Evolutionary conservation across 2,888 invertebrate species (phyloP), one percentile per base, ranked within the genome.

Genomic region (Onchidella celtica): DNA sequence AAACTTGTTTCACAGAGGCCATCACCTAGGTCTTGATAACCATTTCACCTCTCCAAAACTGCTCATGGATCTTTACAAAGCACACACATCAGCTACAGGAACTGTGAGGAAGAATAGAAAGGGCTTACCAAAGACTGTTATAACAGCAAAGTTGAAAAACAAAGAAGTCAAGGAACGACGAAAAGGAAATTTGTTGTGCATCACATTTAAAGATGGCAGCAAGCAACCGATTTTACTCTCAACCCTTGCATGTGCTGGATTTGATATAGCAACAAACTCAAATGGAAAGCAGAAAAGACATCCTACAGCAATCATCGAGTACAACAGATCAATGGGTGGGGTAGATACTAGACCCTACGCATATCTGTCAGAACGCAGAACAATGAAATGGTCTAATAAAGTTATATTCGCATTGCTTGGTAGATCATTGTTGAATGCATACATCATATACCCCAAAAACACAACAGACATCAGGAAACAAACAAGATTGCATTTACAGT

Each of bases 311-410:
- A 47, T 79, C 17, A 63, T 73, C 9, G 24, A 32, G 34, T 79
- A 79, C 47, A 73, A 79, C 63, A 70, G 14, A 27, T 9, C 73
- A 24, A 79, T 72, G 72, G 79, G 79, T n/a, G 73, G 79, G 11
- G 79, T 72, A 24, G 79, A 79, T 55, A 63, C 79, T 3, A 17
- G 73, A 6, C 55, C 72, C 32, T 79, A 79, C 72, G 3, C n/a
- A 9, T 79, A 79, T 47, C 36, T 79, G 32, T 27, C 79, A n/a
- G 79, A 79, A 65, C 17, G 79, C 1, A 40, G 65, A 4, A 79
- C 63, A 9, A 61, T 79, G 63, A 79, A 69, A 40, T 79, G 79
- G 79, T 70, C 79, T 0, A 0, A 3, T 2, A 79, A 79, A 47
- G 72, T 79, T 17, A 3, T 24, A 4, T 76, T 76, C 29, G 61